Percentiles rank a stretch among this genome's conserved stretches.
Evolutionary conservation across 2,888 invertebrate species (phyloP).

Genomic region (Beris morrisii): DNA sequence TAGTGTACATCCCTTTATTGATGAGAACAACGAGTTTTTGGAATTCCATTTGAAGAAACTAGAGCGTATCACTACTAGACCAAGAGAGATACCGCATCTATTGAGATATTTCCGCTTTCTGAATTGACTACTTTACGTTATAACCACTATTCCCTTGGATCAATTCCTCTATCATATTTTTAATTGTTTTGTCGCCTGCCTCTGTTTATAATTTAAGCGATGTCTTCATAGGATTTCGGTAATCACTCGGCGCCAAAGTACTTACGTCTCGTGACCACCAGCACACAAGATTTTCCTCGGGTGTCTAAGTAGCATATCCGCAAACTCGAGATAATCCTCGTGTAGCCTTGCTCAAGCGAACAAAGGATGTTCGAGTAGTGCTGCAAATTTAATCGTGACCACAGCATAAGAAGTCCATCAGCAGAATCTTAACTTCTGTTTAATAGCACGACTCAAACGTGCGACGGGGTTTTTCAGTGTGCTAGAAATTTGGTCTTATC

Average conservation of each 20-base stretch:
- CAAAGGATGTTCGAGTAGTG: constrained; percentile 7
- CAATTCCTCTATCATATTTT: too few species aligned
- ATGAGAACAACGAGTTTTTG: too few species aligned
- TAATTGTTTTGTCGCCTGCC: too few species aligned
- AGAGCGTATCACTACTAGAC: too few species aligned
- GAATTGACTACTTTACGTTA: too few species aligned
- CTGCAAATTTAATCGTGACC: constrained; percentile 22
- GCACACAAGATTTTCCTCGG: not conserved
- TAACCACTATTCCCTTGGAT: too few species aligned
- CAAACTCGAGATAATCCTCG: constrained; percentile 21
- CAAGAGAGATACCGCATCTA: too few species aligned
- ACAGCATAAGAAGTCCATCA: constrained; percentile 18
- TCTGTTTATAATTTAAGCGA: too few species aligned
- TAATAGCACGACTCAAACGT: constrained; percentile 9
- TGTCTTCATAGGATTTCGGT: too few species aligned
- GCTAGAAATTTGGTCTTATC: constrained; percentile 35
- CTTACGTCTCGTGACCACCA: constrained; percentile 25
- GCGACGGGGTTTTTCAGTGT: constrained; percentile 6
- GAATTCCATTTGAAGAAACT: too few species aligned
- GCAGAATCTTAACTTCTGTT: constrained; percentile 8
- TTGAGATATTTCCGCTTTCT: too few species aligned
- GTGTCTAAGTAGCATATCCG: constrained; percentile 22
- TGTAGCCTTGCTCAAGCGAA: not conserved
- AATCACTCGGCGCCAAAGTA: constrained; percentile 16
- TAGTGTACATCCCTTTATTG: too few species aligned